These are phyloP conservation scores for Chelonoidis abingdonii DNA, from an alignment of 2,113 vertebrate species.

Conservation along the genomic window DNA sequence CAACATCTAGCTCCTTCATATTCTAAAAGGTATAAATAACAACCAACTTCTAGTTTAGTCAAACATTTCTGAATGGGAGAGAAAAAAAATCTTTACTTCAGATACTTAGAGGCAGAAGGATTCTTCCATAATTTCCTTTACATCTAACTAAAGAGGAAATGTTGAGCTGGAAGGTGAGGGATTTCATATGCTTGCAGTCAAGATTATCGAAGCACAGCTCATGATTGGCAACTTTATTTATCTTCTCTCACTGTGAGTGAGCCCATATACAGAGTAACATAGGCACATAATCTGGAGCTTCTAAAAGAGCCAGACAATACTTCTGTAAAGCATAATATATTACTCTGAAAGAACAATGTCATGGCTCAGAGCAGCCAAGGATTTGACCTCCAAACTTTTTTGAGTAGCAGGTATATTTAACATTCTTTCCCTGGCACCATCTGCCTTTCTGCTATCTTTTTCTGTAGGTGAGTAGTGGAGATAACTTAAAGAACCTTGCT, in stretches of 20 bases:
- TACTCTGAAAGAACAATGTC: no score
- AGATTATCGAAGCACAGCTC: not conserved
- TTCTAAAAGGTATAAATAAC: not conserved
- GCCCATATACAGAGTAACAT: no score
- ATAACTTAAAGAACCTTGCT: no score
- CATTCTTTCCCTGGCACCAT: no score
- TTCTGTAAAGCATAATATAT: no score
- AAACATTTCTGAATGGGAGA: not conserved
- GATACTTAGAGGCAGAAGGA: not conserved
- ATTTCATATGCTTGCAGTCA: not conserved
- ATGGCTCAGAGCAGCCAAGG: no score
- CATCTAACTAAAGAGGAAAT: not conserved
- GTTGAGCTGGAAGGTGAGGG: not conserved
- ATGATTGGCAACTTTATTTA: not conserved
- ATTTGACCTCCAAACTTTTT: no score
- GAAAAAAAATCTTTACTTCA: not conserved
- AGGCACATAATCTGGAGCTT: no score
- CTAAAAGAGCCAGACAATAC: no score
- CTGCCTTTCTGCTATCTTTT: no score
- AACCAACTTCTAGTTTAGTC: not conserved
- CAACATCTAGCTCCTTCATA: not conserved
- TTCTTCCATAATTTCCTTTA: not conserved
- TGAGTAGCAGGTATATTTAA: no score
- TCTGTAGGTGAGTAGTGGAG: no score
- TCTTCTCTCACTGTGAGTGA: not conserved